Evolutionary conservation across 2,888 invertebrate species (phyloP).

Genomic region (Stenurella melanura): DNA sequence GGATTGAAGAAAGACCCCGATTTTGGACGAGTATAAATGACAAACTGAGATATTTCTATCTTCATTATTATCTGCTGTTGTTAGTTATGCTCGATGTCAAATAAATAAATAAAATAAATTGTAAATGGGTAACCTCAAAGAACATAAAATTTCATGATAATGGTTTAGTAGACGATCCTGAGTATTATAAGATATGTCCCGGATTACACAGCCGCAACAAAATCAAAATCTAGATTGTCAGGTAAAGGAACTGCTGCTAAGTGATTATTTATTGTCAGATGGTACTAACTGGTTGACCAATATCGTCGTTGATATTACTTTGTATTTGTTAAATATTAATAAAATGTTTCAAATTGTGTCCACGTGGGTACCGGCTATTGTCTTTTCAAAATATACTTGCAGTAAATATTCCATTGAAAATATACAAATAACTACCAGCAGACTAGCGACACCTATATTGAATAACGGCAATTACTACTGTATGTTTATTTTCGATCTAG

Average conservation of each 20-base stretch:
- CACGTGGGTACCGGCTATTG: too few species aligned
- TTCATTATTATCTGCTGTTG: neutral
- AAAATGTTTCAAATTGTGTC: too few species aligned
- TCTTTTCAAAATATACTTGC: too few species aligned
- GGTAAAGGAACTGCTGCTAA: slow-evolving; percentile 15
- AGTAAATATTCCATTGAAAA: too few species aligned
- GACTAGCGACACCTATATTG: too few species aligned
- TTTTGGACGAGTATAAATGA: neutral
- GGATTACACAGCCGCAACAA: slow-evolving; percentile 1
- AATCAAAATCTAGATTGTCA: slow-evolving; percentile 13
- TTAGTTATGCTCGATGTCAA: neutral
- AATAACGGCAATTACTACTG: too few species aligned
- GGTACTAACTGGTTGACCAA: slow-evolving; percentile 28
- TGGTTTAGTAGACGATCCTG: slow-evolving; percentile 2
- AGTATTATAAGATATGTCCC: slow-evolving; percentile 2
- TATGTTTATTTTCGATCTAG: too few species aligned
- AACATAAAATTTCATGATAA: neutral
- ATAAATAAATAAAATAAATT: neutral
- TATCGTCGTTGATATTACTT: slow-evolving; percentile 21
- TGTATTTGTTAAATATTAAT: slow-evolving; percentile 14
- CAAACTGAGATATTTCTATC: neutral
- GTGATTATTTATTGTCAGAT: slow-evolving; percentile 17
- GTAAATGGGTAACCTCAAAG: slow-evolving; percentile 15
- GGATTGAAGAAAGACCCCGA: neutral
- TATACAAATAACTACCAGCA: too few species aligned